phyloP scores from a whole-genome alignment of 2,888 invertebrate genomes.

The Cacoxenus indagator region DNA sequence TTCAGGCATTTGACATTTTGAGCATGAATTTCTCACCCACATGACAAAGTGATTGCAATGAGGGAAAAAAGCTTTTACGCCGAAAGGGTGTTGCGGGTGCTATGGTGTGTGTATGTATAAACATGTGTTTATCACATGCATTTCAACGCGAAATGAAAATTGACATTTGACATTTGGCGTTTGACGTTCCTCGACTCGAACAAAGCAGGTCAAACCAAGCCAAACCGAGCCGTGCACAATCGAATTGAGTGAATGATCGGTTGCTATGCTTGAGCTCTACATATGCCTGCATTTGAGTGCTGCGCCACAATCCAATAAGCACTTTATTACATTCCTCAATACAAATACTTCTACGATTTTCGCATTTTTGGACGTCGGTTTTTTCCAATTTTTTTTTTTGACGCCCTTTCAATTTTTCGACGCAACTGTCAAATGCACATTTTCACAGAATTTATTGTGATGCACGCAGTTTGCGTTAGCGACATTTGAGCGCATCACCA shows the following conservation, averaged over 20 bases:
- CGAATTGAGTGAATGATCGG: neutral
- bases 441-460: conserved; percentile 31
- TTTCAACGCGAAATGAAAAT: conserved; percentile 33
- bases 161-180: conserved; percentile 47
- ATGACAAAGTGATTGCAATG: neutral
- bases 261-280: neutral
- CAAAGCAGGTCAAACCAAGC: neutral
- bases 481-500: neutral
- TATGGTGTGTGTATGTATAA: conserved; percentile 12
- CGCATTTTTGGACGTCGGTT: neutral
- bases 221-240: neutral
- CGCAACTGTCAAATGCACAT: conserved; percentile 25
- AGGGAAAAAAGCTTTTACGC: neutral
- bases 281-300: neutral
- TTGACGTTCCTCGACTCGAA: conserved; percentile 29
- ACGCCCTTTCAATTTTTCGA: neutral
- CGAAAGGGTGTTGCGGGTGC: neutral
- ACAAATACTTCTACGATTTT: neutral
- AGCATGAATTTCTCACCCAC: conserved; percentile 15
- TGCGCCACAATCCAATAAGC: neutral
- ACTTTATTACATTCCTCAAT: neutral
- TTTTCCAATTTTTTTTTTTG: neutral
- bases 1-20: conserved; percentile 1
- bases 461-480: neutral
- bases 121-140: conserved; percentile 56